A percentile compares a stretch with the other conserved stretches of the same genome.
Conservation (phyloP, 2,888 invertebrate genomes). For the Athetis lepigone region DNA sequence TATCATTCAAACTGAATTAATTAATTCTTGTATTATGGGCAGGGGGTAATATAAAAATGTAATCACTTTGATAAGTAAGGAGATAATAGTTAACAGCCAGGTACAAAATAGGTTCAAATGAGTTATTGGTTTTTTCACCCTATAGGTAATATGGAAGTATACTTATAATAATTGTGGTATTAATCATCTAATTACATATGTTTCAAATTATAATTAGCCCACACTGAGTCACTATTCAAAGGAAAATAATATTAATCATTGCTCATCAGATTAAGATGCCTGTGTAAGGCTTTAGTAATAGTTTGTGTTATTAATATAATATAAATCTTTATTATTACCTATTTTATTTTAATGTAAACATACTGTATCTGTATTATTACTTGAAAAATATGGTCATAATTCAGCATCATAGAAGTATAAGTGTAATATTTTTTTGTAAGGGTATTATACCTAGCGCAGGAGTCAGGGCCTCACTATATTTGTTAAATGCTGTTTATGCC, state of each 20-base stretch:
- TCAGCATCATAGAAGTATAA: too few relatives aligned
- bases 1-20: slow-evolving; percentile 1
- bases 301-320: neutral
- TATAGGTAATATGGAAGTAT: neutral
- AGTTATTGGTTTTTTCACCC: neutral
- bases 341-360: too few relatives aligned
- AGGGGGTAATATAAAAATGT: neutral
- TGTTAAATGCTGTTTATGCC: too few relatives aligned
- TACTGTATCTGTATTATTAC: too few relatives aligned
- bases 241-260: slow-evolving; percentile 2
- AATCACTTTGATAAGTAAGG: neutral
- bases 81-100: neutral
- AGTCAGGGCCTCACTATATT: too few relatives aligned
- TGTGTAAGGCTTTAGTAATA: neutral
- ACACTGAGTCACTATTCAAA: slow-evolving; percentile 12
- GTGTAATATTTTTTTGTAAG: too few relatives aligned
- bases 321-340: too few relatives aligned
- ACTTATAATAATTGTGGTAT: neutral
- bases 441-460: too few relatives aligned
- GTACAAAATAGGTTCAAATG: neutral
- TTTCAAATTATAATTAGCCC: neutral
- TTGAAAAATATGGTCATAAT: too few relatives aligned
- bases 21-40: neutral
- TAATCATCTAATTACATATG: neutral
- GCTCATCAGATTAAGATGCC: neutral